Evolutionary conservation across 1,140 invertebrate genomes (phyloP).

Genomic region (Pomacea maculata): DNA sequence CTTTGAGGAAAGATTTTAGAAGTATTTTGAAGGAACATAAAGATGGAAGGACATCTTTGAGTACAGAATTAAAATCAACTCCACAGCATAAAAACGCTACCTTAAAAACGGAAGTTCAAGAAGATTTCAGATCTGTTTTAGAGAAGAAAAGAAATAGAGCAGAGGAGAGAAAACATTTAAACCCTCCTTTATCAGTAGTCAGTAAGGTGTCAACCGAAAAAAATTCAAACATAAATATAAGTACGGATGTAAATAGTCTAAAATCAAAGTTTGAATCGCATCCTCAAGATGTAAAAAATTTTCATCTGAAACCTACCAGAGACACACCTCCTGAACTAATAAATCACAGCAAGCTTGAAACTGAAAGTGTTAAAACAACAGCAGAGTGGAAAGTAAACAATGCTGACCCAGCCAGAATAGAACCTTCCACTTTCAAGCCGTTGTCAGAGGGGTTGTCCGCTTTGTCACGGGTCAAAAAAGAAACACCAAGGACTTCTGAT

Average conservation of each 20-base stretch:
- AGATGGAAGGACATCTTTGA: no score
- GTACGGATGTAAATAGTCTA: constrained; percentile 8
- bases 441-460: no score
- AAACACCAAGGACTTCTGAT: no score
- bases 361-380: no score
- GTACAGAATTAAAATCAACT: neutral
- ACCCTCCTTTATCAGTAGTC: neutral
- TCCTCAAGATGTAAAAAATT: neutral
- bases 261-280: constrained; percentile 14
- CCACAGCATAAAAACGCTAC: neutral
- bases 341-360: no score
- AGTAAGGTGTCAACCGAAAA: neutral
- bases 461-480: no score
- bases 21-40: constrained; percentile 4
- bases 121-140: constrained; percentile 17
- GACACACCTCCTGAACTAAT: neutral
- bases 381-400: no score
- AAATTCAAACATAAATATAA: neutral
- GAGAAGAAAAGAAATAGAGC: neutral
- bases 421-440: no score
- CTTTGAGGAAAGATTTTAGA: constrained; percentile 4
- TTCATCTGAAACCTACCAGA: constrained; percentile 1
- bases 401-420: no score
- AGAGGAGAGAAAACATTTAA: neutral
- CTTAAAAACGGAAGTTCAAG: neutral